These are phyloP conservation scores for Cotesia chilonis DNA, from an alignment of 1,140 invertebrate species.

Conservation along the genomic window DNA sequence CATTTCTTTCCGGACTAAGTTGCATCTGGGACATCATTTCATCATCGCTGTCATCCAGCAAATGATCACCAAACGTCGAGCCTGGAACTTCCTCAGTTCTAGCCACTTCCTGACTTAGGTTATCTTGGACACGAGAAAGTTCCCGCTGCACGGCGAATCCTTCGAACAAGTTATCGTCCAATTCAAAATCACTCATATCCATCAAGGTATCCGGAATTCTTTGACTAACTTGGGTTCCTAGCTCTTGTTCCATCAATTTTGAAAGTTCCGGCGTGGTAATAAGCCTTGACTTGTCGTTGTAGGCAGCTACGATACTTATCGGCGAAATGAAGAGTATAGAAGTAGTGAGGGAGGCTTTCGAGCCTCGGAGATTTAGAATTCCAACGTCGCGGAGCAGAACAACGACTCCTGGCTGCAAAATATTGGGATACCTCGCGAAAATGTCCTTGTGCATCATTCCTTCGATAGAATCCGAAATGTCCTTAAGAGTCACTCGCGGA, in stretches of 20 bases:
- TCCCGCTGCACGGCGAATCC: too few species aligned
- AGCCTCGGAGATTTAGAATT: constrained; percentile 25
- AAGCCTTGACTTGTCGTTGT: constrained; percentile 49
- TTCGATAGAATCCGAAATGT: constrained; percentile 55
- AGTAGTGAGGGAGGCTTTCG: constrained; percentile 44
- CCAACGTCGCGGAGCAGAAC: constrained; percentile 54
- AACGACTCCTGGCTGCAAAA: constrained; percentile 53
- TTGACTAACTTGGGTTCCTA: too few species aligned
- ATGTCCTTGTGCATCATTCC: constrained; percentile 57
- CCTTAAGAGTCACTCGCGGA: constrained; percentile 57
- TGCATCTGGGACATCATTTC: constrained; percentile 6
- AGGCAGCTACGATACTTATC: constrained; percentile 54
- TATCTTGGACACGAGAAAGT: too few species aligned
- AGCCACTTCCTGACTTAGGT: too few species aligned
- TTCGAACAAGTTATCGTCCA: too few species aligned
- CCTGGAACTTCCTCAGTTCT: neutral
- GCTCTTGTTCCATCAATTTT: neutral
- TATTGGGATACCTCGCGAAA: constrained; percentile 51
- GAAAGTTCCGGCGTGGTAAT: constrained; percentile 34
- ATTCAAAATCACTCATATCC: too few species aligned
- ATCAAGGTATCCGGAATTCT: neutral
- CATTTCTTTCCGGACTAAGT: neutral
- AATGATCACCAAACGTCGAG: constrained; percentile 27
- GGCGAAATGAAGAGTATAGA: constrained; percentile 52
- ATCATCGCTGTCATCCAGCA: constrained; percentile 18